phyloP scores from a whole-genome alignment of 1,140 invertebrate species.

The Dreissena rostriformis region DNA sequence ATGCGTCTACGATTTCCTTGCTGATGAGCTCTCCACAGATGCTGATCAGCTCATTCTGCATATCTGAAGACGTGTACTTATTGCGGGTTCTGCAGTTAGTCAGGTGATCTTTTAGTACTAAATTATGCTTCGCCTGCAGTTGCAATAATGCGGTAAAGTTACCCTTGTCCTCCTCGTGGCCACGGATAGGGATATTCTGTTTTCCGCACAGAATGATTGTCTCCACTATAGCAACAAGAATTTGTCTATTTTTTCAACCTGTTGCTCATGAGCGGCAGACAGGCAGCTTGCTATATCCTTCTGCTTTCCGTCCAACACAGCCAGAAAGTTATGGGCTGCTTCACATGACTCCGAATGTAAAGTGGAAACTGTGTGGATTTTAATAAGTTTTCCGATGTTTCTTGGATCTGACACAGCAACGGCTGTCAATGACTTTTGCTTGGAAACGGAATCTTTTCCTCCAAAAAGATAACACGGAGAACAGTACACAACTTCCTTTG shows the following conservation, averaged over 20 bases:
- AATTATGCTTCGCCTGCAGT: slow-evolving; percentile 8
- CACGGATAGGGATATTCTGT: slow-evolving; percentile 40
- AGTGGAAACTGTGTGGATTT: slow-evolving; percentile 3
- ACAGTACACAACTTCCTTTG: slow-evolving; percentile 30
- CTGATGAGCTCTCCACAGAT: slow-evolving; percentile 22
- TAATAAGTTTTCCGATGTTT: slow-evolving; percentile 25
- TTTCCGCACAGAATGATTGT: slow-evolving; percentile 19
- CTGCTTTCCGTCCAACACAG: slow-evolving; percentile 1
- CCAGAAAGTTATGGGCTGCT: slow-evolving; percentile 38
- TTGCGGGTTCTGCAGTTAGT: slow-evolving; percentile 1
- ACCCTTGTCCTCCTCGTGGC: not conserved
- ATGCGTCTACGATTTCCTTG: not conserved
- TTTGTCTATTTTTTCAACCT: slow-evolving; percentile 41
- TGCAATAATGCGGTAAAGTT: slow-evolving; percentile 18
- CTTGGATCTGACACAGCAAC: slow-evolving; percentile 24
- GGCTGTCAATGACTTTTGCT: slow-evolving; percentile 21
- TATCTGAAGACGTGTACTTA: slow-evolving; percentile 19
- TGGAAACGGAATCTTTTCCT: slow-evolving; percentile 23
- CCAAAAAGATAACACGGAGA: slow-evolving; percentile 18
- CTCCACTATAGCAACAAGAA: slow-evolving; percentile 27
- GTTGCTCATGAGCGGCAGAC: slow-evolving; percentile 1
- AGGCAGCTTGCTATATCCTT: slow-evolving; percentile 17
- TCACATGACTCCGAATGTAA: slow-evolving; percentile 17
- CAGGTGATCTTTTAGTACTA: slow-evolving; percentile 26
- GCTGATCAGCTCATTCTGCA: slow-evolving; percentile 51